A percentile compares a stretch with the other conserved stretches of the same genome.
Conservation (phyloP, 2,888 invertebrate species). For the Poecilobothrus nobilitatus region DNA sequence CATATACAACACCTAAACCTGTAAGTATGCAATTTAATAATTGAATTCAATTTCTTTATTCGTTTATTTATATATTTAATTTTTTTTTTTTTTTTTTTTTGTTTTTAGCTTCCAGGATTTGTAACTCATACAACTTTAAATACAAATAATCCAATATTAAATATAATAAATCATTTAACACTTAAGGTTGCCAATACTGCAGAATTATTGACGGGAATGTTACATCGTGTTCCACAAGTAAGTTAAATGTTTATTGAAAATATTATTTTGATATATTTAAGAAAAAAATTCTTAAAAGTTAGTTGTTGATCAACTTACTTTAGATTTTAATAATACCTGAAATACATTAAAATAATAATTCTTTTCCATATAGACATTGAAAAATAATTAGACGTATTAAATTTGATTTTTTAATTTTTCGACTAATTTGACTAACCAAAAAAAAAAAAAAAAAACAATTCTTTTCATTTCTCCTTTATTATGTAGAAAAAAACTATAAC, state of each 20-base stretch:
- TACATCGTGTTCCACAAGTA: constrained; percentile 21
- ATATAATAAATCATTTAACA: constrained; percentile 26
- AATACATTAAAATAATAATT: no score
- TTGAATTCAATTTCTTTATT: background rate
- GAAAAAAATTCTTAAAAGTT: background rate
- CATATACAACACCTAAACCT: background rate
- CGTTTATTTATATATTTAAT: background rate
- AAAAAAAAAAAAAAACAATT: no score
- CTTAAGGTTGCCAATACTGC: constrained; percentile 28
- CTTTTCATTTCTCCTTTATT: background rate
- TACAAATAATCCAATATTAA: constrained; percentile 27
- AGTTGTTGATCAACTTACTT: no score
- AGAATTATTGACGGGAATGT: constrained; percentile 27
- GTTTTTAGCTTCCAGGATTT: background rate
- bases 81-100: background rate
- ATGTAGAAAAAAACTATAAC: background rate
- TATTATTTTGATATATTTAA: background rate
- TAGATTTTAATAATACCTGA: no score
- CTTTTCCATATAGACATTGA: no score
- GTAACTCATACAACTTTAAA: constrained; percentile 21
- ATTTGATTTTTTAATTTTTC: no score
- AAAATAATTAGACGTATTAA: no score
- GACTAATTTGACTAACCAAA: no score
- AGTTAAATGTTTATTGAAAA: background rate
- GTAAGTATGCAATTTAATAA: background rate